Conservation (phyloP, 2,113 vertebrate genomes). For the human (Homo sapiens) region DNA sequence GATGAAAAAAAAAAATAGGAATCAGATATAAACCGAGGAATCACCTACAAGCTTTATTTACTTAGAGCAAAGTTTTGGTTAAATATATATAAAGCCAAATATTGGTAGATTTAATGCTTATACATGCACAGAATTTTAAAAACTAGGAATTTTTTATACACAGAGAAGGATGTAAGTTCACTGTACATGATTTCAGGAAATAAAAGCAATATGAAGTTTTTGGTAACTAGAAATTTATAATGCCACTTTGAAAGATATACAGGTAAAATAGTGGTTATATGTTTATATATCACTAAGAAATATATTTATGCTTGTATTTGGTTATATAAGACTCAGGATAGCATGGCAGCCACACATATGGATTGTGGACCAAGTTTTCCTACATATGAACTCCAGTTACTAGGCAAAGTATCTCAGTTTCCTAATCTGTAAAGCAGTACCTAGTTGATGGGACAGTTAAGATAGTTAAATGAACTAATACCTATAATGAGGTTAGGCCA, state of each 20-base stretch:
- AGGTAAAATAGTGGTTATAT: neutral
- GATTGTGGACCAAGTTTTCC: neutral
- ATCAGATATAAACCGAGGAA: neutral
- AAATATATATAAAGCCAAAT: neutral
- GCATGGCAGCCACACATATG: neutral
- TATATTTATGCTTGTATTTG: neutral
- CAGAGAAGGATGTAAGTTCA: neutral
- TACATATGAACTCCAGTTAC: neutral
- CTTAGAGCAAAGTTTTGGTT: neutral
- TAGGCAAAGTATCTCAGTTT: neutral
- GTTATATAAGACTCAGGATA: neutral
- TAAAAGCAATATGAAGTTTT: neutral
- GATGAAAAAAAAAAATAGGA: neutral
- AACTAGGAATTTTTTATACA: neutral
- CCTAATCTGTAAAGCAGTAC: neutral
- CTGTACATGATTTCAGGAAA: neutral
- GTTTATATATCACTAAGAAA: neutral
- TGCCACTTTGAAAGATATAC: neutral
- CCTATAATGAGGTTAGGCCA: neutral
- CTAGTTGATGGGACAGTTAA: neutral
- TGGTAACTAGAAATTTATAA: neutral
- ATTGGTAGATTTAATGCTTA: neutral
- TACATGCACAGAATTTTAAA: neutral
- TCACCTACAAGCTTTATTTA: neutral
- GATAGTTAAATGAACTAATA: constrained; percentile 21